A percentile compares a stretch with the other conserved stretches of the same genome.
Evolutionary conservation across 1,140 invertebrate genomes (phyloP).

Genomic region (Drosophila fuyamai): DNA sequence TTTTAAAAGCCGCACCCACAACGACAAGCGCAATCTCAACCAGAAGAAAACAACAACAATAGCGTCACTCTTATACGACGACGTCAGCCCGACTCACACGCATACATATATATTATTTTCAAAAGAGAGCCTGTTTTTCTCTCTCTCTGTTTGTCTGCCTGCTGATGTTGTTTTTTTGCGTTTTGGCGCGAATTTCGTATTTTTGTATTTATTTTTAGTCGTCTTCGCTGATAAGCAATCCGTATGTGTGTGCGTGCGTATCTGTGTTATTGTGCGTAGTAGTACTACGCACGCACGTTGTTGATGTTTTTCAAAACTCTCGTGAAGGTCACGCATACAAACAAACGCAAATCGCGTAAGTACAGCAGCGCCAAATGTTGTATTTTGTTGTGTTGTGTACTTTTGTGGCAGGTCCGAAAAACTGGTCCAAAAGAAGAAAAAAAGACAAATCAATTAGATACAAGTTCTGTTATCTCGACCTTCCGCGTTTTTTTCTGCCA

Average conservation of each 20-base stretch:
- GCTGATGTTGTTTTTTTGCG: constrained; percentile 48
- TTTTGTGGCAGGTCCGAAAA: constrained; percentile 54
- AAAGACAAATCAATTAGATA: constrained; percentile 42
- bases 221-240: constrained; percentile 64
- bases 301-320: constrained; percentile 74
- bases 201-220: constrained; percentile 74
- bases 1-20: constrained; percentile 66
- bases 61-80: constrained; percentile 69
- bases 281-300: constrained; percentile 63
- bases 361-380: constrained; percentile 65
- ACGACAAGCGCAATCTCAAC: constrained; percentile 46
- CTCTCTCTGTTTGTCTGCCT: constrained; percentile 48
- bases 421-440: constrained; percentile 16
- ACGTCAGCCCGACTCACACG: constrained; percentile 57
- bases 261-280: constrained; percentile 48
- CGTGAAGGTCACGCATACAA: constrained; percentile 66
- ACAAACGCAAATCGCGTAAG: constrained; percentile 56
- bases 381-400: constrained; percentile 26
- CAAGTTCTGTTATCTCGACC: constrained; percentile 46
- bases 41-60: constrained; percentile 35
- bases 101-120: constrained; percentile 2
- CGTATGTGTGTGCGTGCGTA: constrained; percentile 13
- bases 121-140: constrained; percentile 2
- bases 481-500: constrained; percentile 21
- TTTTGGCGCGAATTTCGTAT: constrained; percentile 71